phyloP scores from a whole-genome alignment of 2,888 invertebrate species.

The Isoperla grammatica region DNA sequence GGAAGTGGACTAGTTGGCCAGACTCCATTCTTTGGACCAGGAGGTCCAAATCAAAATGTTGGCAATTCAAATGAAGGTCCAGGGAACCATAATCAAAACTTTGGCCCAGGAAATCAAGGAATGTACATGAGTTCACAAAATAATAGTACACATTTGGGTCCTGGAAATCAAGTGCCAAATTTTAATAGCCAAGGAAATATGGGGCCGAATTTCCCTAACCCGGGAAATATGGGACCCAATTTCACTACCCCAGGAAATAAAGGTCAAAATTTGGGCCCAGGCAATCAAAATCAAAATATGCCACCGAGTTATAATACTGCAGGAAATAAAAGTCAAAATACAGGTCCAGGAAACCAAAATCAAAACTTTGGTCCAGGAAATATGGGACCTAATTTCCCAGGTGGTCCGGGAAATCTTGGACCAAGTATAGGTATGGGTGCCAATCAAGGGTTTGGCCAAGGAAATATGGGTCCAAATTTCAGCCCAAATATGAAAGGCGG shows the following conservation, averaged over 20 bases:
- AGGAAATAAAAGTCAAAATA: conserved; percentile 10
- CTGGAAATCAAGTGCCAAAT: conserved; percentile 21
- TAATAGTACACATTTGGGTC: conserved; percentile 2
- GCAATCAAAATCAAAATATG: conserved; percentile 18
- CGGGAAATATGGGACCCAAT: conserved; percentile 21
- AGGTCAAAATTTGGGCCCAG: conserved; percentile 17
- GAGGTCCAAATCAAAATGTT: not conserved
- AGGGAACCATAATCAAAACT: conserved; percentile 3
- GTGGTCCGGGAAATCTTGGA: conserved; percentile 30
- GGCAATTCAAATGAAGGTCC: conserved; percentile 2
- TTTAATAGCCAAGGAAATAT: not conserved
- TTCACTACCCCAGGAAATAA: not conserved
- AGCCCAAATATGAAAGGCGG: too few species aligned
- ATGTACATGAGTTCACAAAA: not conserved
- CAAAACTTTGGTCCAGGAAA: conserved; percentile 26
- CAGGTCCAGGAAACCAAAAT: conserved; percentile 28
- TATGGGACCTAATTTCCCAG: conserved; percentile 12
- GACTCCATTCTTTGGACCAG: not conserved
- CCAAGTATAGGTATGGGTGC: conserved; percentile 29
- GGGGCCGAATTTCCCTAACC: too few species aligned
- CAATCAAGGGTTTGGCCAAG: conserved; percentile 27
- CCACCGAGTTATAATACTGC: conserved; percentile 12
- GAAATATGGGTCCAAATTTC: conserved; percentile 27
- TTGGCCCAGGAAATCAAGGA: conserved; percentile 17
- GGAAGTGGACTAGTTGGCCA: conserved; percentile 1